These are phyloP conservation scores for Gonioctena quinquepunctata DNA, from an alignment of 1,140 invertebrate species.

Conservation along the genomic window DNA sequence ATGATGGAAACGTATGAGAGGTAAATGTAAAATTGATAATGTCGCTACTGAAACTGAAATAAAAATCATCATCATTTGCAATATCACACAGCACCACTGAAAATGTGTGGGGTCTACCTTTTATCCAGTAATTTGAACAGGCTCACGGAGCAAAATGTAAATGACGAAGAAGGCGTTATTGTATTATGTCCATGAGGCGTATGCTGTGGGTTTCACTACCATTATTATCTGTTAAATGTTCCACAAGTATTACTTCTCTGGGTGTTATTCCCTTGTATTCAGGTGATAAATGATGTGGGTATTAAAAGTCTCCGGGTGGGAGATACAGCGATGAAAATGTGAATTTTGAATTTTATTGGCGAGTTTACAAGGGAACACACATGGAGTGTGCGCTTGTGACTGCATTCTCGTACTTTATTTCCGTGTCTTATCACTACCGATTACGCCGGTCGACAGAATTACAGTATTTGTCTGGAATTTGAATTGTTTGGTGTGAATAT, in stretches of 20 bases:
- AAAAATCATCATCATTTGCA: no score
- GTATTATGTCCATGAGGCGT: neutral
- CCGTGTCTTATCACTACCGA: no score
- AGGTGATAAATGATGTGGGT: neutral
- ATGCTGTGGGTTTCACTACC: neutral
- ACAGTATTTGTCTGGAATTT: no score
- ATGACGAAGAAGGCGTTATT: neutral
- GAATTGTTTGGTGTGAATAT: no score
- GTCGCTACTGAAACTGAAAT: no score
- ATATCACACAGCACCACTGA: no score
- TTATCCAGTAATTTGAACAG: neutral
- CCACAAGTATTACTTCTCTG: neutral
- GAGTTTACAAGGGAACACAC: neutral
- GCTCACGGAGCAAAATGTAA: neutral
- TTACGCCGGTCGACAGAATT: no score
- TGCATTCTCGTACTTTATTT: no score
- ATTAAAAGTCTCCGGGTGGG: neutral
- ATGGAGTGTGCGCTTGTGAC: no score
- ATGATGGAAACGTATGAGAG: no score
- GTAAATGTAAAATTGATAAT: no score
- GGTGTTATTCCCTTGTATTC: neutral
- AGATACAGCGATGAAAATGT: neutral
- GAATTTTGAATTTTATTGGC: neutral
- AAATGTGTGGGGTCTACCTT: neutral
- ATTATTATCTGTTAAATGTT: neutral